Evolutionary conservation across 1,140 invertebrate genomes (phyloP).

Genomic region (Zaprionus capensis): DNA sequence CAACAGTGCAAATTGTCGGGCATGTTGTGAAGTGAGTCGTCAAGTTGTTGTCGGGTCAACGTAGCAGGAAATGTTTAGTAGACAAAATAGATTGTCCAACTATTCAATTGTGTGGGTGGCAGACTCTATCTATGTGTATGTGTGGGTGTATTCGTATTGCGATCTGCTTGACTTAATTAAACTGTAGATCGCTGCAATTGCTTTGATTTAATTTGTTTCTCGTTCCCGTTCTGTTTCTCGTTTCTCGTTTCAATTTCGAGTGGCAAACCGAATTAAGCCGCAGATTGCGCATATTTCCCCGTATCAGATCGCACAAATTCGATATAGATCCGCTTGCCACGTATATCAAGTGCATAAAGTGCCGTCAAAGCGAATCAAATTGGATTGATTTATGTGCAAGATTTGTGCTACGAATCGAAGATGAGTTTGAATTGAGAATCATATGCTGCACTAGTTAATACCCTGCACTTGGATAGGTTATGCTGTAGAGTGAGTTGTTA

Average conservation of each 20-base stretch:
- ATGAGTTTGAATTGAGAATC: background rate
- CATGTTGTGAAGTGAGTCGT: conserved; percentile 6
- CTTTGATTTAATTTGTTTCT: conserved; percentile 76
- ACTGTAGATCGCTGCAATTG: conserved; percentile 66
- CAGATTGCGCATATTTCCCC: conserved; percentile 5
- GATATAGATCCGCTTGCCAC: background rate
- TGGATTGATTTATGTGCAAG: background rate
- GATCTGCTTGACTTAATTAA: conserved; percentile 69
- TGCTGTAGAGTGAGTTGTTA: no score
- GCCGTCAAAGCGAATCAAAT: conserved; percentile 5
- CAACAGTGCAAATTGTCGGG: background rate
- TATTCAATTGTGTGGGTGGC: conserved; percentile 25
- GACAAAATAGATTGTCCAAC: conserved; percentile 20
- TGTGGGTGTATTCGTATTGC: background rate
- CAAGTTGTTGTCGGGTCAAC: background rate
- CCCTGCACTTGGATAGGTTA: background rate
- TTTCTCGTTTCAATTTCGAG: background rate
- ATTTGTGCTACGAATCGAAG: background rate
- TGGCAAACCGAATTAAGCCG: background rate
- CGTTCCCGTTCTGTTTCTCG: conserved; percentile 1
- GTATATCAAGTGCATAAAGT: background rate
- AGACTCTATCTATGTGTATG: conserved; percentile 11
- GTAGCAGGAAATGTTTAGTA: conserved; percentile 24
- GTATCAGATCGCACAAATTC: conserved; percentile 15
- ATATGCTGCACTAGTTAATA: background rate